Conservation (phyloP, 2,888 invertebrate species). For the Acanthacorydalis orientalis region DNA sequence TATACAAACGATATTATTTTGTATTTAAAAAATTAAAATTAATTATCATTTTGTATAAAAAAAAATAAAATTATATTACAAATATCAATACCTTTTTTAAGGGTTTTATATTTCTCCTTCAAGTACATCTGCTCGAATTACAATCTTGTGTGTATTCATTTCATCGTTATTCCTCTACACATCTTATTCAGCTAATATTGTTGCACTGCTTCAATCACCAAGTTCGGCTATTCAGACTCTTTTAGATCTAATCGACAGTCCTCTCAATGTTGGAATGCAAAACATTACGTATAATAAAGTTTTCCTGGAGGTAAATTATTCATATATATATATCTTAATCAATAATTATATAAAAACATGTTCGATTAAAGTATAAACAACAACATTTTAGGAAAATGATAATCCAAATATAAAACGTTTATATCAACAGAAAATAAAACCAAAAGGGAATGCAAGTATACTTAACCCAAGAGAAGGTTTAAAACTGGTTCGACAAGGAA, state of each 20-base stretch:
- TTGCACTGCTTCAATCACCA: slow-evolving; percentile 43
- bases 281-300: slow-evolving; percentile 40
- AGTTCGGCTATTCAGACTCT: slow-evolving; percentile 36
- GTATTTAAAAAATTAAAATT: no score
- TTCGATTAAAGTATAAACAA: background rate
- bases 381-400: slow-evolving; percentile 29
- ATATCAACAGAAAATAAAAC: slow-evolving; percentile 35
- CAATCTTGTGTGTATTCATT: slow-evolving; percentile 36
- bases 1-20: no score
- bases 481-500: slow-evolving; percentile 31
- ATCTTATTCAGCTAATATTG: slow-evolving; percentile 48
- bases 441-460: slow-evolving; percentile 34
- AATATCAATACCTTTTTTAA: no score
- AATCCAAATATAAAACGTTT: slow-evolving; percentile 33
- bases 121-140: slow-evolving; percentile 31
- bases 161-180: slow-evolving; percentile 40
- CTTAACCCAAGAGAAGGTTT: slow-evolving; percentile 35
- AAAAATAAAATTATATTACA: no score
- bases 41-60: no score
- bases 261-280: slow-evolving; percentile 37
- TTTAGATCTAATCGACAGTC: slow-evolving; percentile 35
- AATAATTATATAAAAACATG: background rate
- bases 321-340: no score
- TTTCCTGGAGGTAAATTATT: slow-evolving; percentile 36
- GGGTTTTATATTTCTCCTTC: slow-evolving; percentile 30